Percentiles rank a stretch among this genome's conserved stretches.
Evolutionary conservation across 2,888 invertebrate species (phyloP).

Genomic region (Prosopocoilus inquinatus): DNA sequence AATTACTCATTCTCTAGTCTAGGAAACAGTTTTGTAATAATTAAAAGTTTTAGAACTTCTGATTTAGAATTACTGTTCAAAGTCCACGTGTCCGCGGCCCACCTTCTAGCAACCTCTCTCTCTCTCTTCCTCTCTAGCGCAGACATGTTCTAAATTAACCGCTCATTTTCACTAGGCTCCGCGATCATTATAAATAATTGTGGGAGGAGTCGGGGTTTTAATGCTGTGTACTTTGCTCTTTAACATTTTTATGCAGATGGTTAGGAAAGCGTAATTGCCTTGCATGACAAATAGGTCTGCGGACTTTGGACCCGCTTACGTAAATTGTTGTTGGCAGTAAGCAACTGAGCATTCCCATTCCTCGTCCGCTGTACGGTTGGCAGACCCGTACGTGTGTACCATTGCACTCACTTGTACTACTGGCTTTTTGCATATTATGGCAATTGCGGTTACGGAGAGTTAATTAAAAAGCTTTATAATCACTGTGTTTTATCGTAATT

Average conservation of each 20-base stretch:
- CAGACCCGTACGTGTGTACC: too few relatives aligned
- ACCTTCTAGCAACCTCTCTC: conserved; percentile 4
- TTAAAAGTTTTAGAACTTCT: conserved; percentile 18
- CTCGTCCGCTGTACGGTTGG: too few relatives aligned
- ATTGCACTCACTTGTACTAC: too few relatives aligned
- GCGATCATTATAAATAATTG: conserved; percentile 7
- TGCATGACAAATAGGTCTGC: conserved; percentile 37
- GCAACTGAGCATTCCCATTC: too few relatives aligned
- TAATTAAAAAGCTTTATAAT: too few relatives aligned
- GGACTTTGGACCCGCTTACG: conserved; percentile 53
- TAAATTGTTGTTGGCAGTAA: too few relatives aligned
- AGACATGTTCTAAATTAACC: background rate
- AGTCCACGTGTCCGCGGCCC: conserved; percentile 21
- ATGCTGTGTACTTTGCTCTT: background rate
- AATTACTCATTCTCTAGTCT: background rate
- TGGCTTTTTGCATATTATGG: too few relatives aligned
- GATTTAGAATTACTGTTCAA: conserved; percentile 22
- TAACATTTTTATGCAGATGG: conserved; percentile 1
- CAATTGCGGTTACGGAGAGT: too few relatives aligned
- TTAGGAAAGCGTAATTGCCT: conserved; percentile 1
- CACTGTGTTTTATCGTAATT: too few relatives aligned
- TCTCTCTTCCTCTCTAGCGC: background rate
- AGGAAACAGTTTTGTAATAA: conserved; percentile 4
- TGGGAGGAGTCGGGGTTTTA: background rate
- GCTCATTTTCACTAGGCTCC: background rate